A percentile compares a stretch with the other conserved stretches of the same genome.
phyloP scores from a whole-genome alignment of 2,888 invertebrate species.

The Macrostomum cliftonense region DNA sequence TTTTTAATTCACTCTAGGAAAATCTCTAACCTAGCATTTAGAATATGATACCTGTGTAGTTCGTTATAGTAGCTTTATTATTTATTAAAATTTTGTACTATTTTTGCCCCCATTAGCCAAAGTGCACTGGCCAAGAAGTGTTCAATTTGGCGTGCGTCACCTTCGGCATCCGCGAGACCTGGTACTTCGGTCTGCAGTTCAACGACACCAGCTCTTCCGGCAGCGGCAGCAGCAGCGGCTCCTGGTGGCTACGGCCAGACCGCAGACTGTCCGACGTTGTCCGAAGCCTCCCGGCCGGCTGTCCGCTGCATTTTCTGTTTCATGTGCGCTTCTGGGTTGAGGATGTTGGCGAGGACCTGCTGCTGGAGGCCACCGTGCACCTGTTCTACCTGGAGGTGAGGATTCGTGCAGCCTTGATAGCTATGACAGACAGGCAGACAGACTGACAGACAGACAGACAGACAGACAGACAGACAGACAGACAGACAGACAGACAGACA shows the following conservation, averaged over 20 bases:
- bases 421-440: no score
- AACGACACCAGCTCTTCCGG: constrained; percentile 53
- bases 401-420: no score
- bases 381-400: constrained; percentile 56
- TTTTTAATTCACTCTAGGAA: no score
- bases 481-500: no score
- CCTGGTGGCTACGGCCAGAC: not conserved
- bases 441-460: no score
- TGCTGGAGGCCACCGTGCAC: constrained; percentile 94
- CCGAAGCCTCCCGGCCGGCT: not conserved
- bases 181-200: constrained; percentile 89
- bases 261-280: not conserved
- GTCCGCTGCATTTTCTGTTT: constrained; percentile 67
- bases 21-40: no score
- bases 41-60: no score
- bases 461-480: no score
- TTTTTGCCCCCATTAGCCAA: constrained; percentile 54
- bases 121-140: constrained; percentile 76
- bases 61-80: no score
- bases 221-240: not conserved
- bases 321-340: constrained; percentile 95
- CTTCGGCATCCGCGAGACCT: constrained; percentile 75
- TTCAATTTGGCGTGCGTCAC: constrained; percentile 93
- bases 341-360: constrained; percentile 85
- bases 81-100: no score